Base-by-base conservation (phyloP, 2,113 vertebrate genomes). In the Coryphaenoides rupestris region DNA sequence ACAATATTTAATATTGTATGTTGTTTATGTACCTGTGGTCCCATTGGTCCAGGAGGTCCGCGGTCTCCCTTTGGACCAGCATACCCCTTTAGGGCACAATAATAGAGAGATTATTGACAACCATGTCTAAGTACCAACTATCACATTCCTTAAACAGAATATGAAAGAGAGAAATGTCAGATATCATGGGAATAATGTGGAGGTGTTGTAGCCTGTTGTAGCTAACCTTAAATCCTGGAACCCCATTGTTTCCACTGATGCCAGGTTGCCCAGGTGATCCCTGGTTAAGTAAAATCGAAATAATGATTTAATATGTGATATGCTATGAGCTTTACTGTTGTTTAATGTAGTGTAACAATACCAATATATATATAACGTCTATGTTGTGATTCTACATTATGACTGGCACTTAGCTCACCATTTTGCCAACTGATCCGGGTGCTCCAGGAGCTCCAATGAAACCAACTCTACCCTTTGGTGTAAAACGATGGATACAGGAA, bases 391-490 rank as follows among this genome's bases (percentile, higher is more conserved):
- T 63, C 4, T 6, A 49, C 19, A 3, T 64, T 49, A 26, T 52
- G 1, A 24, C 61, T 1, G 23, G 3, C 26, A 58, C 24, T 45
- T 21, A 66, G 56, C 77, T 77, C 65, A 92, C 91, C 69, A 17
- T 80, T 58, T 70, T 77, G 1, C 91, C 91, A 46, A 56, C 66
- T 4, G 14, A 21, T 33, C 90, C 90, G 17, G 73, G 58, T 19
- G 7, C 23, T 47, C 90, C 89, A 46, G 71, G 70, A 40, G 63
- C 55, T 76, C 91, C 90, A 63, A 33, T 74, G 64, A 59, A 72
- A 49, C 90, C 91, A 16, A 0, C n/a, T 19, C 83, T 70, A 47
- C 91, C 91, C 91, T 92, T 49, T 63, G 4, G 49, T 33, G 7
- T 9, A 19, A 75, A 19, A 4, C 73, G 13, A 0, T 40, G 17